Evolutionary conservation across 2,888 invertebrate species (phyloP).

Genomic region (Drosophila pseudotalamancana): DNA sequence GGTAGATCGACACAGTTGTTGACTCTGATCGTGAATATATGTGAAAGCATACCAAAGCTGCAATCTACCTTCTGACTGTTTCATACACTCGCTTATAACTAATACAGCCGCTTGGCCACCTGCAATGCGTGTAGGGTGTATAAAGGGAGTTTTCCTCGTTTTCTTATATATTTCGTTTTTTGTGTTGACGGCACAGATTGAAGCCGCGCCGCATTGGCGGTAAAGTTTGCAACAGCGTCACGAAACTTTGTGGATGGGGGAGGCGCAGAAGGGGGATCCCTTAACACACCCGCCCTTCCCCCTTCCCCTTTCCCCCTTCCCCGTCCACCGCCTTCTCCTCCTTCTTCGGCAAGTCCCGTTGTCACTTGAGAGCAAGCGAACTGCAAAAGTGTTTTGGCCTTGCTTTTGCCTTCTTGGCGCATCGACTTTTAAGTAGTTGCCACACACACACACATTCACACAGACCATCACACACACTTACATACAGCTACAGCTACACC

Average conservation of each 20-base stretch:
- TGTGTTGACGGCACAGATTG: constrained; percentile 71
- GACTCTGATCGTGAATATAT: too few species aligned
- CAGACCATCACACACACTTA: constrained; percentile 4
- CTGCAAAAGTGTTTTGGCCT: constrained; percentile 74
- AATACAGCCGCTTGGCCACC: too few species aligned
- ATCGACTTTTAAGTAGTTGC: constrained; percentile 78
- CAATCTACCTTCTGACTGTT: too few species aligned
- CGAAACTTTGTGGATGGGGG: constrained; percentile 52
- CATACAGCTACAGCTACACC: constrained; percentile 1
- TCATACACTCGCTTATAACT: too few species aligned
- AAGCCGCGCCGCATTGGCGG: constrained; percentile 75
- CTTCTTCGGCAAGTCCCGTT: constrained; percentile 20
- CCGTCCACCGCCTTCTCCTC: neutral
- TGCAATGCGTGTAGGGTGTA: too few species aligned
- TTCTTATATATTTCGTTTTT: constrained; percentile 14
- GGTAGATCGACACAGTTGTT: too few species aligned
- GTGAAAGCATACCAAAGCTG: too few species aligned
- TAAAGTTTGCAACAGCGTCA: constrained; percentile 70
- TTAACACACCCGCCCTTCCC: too few species aligned
- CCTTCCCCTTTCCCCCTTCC: too few species aligned
- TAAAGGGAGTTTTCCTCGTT: constrained; percentile 10
- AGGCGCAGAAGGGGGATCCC: too few species aligned
- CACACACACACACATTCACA: constrained; percentile 25
- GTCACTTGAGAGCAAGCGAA: constrained; percentile 62
- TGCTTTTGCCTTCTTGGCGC: constrained; percentile 62